Base-by-base conservation (phyloP, 2,113 vertebrate genomes). In the Mirza zaza region DNA sequence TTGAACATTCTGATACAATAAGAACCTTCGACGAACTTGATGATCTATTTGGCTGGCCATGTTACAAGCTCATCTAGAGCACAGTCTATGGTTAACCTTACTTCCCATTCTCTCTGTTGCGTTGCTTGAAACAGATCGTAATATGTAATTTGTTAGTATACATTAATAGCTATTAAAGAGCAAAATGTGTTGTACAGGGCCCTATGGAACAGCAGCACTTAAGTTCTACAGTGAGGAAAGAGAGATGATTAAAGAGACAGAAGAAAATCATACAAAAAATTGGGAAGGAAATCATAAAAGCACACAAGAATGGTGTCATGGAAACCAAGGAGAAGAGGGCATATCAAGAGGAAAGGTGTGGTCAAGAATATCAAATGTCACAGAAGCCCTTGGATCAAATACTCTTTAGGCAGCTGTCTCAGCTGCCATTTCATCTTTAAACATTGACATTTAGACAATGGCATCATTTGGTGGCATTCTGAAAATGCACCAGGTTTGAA, bases 351-450 rank as follows among this genome's bases (percentile, higher is more conserved):
- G 95, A 81, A 96, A 85, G 55, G n/a, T 57, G 27, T 90, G 85
- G 71, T 71, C 32, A 76, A 67, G 45, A 89, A 94, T 48, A 85
- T 42, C 36, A 95, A 91, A 96, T 70, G 21, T 79, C 18, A 7
- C 32, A 50, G 73, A 80, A 82, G 32, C 20, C 32, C 25, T 71
- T 39, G 70, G 67, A 70, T 76, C 75, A 80, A 52, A 90, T 75
- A 63, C 9, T 65, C n/a, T 87, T 50, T 48, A 32, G 65, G 42
- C 75, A 94, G 63, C 92, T 95, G 67, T 89, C 68, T 68, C 83
- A 91, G 92, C 55, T 89, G 80, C 21, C 55, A 48, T 25, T 91
- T 96, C 32, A 61, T 96, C 61, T 25, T 68, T 70, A 79, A 14
- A 95, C 39, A 45, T 36, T 75, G 79, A 17, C 87, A 70, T 93